Evolutionary conservation across 1,140 invertebrate genomes (phyloP).

Genomic region (Augochlora pura): DNA sequence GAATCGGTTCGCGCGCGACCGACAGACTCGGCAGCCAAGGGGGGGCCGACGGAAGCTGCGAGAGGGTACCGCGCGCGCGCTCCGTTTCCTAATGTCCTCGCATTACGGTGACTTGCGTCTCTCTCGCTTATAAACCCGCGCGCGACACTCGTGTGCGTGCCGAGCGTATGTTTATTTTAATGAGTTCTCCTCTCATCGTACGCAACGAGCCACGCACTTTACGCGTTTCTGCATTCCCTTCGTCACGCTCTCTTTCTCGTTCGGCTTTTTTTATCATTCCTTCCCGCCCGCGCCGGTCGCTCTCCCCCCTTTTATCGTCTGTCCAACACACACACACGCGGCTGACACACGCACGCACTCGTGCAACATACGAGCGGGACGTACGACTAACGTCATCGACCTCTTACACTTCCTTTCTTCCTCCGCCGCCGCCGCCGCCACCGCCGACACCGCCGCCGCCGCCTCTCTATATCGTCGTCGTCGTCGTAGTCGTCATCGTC

Average conservation of each 20-base stretch:
- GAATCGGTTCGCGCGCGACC: neutral
- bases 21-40: too few relatives aligned
- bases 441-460: conserved; percentile 8
- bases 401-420: neutral
- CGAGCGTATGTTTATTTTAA: conserved; percentile 77
- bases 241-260: conserved; percentile 62
- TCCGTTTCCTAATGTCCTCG: conserved; percentile 28
- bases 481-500: conserved; percentile 31
- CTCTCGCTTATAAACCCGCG: conserved; percentile 42
- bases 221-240: conserved; percentile 60
- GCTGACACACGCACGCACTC: neutral
- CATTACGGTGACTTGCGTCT: conserved; percentile 43
- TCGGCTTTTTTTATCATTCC: conserved; percentile 41
- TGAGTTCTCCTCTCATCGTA: conserved; percentile 67
- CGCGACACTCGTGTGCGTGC: conserved; percentile 26
- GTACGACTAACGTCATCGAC: conserved; percentile 42
- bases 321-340: conserved; percentile 10
- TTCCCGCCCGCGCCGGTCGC: neutral
- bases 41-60: neutral
- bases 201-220: conserved; percentile 69
- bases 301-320: conserved; percentile 40
- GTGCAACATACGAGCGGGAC: conserved; percentile 3
- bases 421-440: conserved; percentile 37
- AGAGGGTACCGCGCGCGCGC: conserved; percentile 11
- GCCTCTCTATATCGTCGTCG: neutral